Evolutionary conservation across 2,113 vertebrate species (phyloP), one percentile per base, ranked within the genome.

Genomic region (Petrocephalus zakoni): DNA sequence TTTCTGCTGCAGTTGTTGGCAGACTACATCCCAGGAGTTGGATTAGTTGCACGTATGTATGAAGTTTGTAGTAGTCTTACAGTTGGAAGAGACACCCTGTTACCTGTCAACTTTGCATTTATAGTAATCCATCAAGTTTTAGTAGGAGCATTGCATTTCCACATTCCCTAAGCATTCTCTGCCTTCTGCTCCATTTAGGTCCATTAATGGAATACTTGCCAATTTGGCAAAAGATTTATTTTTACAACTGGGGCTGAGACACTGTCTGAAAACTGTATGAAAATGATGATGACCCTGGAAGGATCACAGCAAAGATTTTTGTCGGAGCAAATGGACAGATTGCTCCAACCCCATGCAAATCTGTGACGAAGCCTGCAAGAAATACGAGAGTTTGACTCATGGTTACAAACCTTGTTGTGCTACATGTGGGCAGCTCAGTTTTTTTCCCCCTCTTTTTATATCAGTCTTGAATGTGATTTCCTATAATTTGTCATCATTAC

Each of bases 201-300:
- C 98, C 98, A 0, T 92, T 99, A 94, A 99, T 99, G 96, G 98
- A 98, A 22, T 99, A 99, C 92, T 95, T 99, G 88, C 98, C 98
- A 84, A 93, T 95, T 90, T 99, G 98, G 98, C 98, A 99, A 96
- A 99, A 99, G 94, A 97, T 99, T 92, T 99, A 99, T 93, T 99
- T 99, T 96, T 99, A 99, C 93, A 99, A 95, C 93, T 99, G 98
- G 98, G 98, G 98, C 49, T 99, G 94, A 97, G 55, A 55, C 25
- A 61, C 37, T 49, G 51, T 58, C 22, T 58, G 22, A 10, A 22
- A 58, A 9, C 17, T 13, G 4, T 11, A 2, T 86, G 34, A 86
- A 72, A 5, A 42, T 10, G 8, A 81, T 22, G 17, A 81, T 22
- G 17, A 22, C 29, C 83, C 21, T 25, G 46, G 42, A 19, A 88